These are phyloP conservation scores for Dipus sagitta DNA, from an alignment of 2,797 vertebrate genomes.

Conservation along the genomic window DNA sequence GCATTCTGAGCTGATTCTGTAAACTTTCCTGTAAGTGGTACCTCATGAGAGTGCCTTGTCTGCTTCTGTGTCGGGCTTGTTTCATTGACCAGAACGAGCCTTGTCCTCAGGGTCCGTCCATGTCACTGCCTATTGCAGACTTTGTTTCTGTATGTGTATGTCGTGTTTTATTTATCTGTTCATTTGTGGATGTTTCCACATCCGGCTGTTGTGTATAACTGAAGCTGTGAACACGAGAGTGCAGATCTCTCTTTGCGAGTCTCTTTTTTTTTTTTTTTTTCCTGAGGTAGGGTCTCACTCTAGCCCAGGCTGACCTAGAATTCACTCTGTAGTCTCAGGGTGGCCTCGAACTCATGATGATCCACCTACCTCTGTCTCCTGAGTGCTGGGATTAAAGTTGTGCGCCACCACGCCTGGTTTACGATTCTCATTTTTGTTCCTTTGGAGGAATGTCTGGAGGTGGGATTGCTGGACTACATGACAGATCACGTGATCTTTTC, in stretches of 20 bases:
- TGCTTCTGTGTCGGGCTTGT: neutral
- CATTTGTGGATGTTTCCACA: rapidly evolving
- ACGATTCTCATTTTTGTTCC: neutral
- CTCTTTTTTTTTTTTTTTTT: neutral
- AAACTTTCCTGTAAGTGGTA: neutral
- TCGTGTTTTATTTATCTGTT: neutral
- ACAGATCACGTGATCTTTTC: neutral
- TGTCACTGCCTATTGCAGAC: neutral
- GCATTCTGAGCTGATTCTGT: neutral
- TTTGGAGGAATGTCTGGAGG: neutral
- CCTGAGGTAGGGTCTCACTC: no score
- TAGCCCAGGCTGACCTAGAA: no score
- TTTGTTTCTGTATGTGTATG: neutral
- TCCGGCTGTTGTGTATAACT: no score
- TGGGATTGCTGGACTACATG: neutral
- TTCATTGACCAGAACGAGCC: neutral
- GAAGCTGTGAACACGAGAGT: rapidly evolving
- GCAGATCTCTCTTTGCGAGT: neutral
- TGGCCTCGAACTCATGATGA: no score
- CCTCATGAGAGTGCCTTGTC: neutral
- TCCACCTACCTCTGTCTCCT: no score
- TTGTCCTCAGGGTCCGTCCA: rapidly evolving
- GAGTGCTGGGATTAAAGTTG: no score
- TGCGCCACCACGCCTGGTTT: no score
- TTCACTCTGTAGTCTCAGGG: no score